Evolutionary conservation across 1,140 invertebrate genomes (phyloP).

Genomic region (Drosophila lacertosa): DNA sequence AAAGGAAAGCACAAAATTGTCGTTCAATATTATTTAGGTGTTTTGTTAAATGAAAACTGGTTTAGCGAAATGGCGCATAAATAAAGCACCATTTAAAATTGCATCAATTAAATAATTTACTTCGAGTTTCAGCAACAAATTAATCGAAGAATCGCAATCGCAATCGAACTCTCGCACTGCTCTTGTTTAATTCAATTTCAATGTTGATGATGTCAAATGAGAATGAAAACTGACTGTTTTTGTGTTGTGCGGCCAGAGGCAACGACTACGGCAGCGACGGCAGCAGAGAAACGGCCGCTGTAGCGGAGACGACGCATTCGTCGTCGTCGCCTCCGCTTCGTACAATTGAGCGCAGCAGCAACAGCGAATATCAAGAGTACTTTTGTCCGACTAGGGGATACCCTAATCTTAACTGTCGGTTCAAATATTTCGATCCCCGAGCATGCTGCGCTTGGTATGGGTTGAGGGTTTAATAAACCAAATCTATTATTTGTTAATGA

Average conservation of each 20-base stretch:
- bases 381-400: too few species aligned
- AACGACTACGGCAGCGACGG: constrained; percentile 36
- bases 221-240: constrained; percentile 82
- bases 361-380: constrained; percentile 30
- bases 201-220: constrained; percentile 83
- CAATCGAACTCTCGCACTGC: constrained; percentile 46
- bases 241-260: constrained; percentile 63
- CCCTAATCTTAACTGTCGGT: too few species aligned
- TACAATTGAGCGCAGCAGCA: constrained; percentile 75
- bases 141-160: constrained; percentile 38
- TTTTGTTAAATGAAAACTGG: constrained; percentile 69
- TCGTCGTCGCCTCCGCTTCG: constrained; percentile 53
- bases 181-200: constrained; percentile 81
- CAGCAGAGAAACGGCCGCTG: constrained; percentile 33
- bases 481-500: too few species aligned
- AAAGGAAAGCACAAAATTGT: not conserved
- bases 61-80: constrained; percentile 38
- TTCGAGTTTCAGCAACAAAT: constrained; percentile 49
- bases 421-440: too few species aligned
- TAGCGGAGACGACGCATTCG: constrained; percentile 41
- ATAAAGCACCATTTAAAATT: constrained; percentile 55
- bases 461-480: too few species aligned
- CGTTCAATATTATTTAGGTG: constrained; percentile 20
- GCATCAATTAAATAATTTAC: constrained; percentile 48
- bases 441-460: too few species aligned